These are phyloP conservation scores for Typhlichthys subterraneus DNA, from an alignment of 2,797 vertebrate species.

Conservation along the genomic window DNA sequence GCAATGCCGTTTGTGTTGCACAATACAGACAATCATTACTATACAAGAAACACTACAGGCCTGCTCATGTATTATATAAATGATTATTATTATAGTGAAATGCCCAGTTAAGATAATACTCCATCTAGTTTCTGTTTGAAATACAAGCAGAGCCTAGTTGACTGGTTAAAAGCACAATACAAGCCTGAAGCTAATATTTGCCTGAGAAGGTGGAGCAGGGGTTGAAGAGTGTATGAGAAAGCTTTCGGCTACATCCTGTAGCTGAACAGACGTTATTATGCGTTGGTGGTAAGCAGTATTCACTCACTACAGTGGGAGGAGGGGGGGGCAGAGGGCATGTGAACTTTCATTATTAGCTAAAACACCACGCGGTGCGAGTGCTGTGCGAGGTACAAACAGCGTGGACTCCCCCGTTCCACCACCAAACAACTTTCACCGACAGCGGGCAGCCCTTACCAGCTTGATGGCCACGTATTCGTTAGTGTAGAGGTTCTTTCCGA, in stretches of 20 bases:
- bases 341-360: no score
- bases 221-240: neutral
- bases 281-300: neutral
- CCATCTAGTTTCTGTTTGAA: constrained; percentile 16
- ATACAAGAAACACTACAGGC: no score
- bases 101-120: constrained; percentile 4
- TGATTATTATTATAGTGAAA: neutral
- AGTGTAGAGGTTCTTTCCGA: constrained; percentile 98
- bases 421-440: constrained; percentile 6
- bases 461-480: constrained; percentile 99
- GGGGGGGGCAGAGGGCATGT: no score
- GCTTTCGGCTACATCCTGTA: constrained; percentile 42
- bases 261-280: constrained; percentile 8
- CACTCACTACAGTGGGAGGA: no score
- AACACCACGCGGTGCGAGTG: no score
- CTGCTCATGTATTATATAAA: neutral
- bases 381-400: no score
- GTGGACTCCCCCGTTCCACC: neutral
- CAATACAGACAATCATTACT: neutral
- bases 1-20: neutral
- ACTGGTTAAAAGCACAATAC: constrained; percentile 39
- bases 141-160: constrained; percentile 31
- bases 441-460: constrained; percentile 84
- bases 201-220: constrained; percentile 8
- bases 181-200: constrained; percentile 18